These are phyloP conservation scores for Chaetophractus vellerosus DNA, from an alignment of 2,797 vertebrate genomes.

Conservation along the genomic window DNA sequence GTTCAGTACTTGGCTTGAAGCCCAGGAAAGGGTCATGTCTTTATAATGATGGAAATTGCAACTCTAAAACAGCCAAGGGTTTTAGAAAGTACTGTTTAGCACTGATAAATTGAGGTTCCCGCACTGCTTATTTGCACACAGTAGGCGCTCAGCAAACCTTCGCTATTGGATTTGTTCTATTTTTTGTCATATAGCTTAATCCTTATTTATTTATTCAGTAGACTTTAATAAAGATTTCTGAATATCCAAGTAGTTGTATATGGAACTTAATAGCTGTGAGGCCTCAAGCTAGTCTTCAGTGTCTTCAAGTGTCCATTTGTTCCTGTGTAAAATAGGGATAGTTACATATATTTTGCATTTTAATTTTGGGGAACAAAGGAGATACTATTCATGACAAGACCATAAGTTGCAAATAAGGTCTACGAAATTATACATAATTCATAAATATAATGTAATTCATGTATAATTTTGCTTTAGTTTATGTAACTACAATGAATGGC, in stretches of 20 bases:
- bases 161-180: not conserved
- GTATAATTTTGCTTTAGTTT: conserved; percentile 46
- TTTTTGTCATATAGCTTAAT: not conserved
- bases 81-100: conserved; percentile 76
- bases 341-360: not conserved
- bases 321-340: conserved; percentile 24
- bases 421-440: conserved; percentile 30
- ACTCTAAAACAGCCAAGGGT: conserved; percentile 82
- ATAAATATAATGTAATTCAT: conserved; percentile 24
- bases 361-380: not conserved
- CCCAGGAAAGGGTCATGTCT: conserved; percentile 87
- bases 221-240: not conserved
- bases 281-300: not conserved
- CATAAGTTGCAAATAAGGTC: not conserved
- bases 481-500: not conserved
- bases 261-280: not conserved
- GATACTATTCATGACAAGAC: not conserved
- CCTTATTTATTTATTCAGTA: not conserved
- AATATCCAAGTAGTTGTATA: not conserved
- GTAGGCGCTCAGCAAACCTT: conserved; percentile 71
- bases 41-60: conserved; percentile 85
- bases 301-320: not conserved
- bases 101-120: conserved; percentile 61
- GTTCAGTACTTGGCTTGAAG: conserved; percentile 86
- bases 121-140: conserved; percentile 25